phyloP scores from a whole-genome alignment of 2,113 vertebrate species.

The Carassius carassius region DNA sequence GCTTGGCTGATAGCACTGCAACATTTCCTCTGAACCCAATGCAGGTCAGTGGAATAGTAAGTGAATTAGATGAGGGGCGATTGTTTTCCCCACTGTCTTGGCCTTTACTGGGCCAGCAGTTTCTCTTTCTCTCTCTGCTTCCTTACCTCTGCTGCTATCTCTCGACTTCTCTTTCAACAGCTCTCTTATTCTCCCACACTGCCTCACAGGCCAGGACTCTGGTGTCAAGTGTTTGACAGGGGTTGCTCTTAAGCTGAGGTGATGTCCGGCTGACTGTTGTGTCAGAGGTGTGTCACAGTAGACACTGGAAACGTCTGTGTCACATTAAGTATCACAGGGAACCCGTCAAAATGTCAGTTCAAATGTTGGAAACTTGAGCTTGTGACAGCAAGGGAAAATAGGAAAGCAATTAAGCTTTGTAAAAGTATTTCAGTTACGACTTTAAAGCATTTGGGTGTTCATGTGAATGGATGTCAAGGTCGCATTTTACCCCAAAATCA shows the following conservation, averaged over 20 bases:
- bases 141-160: constrained; percentile 4
- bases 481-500: neutral
- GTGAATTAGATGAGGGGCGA: constrained; percentile 53
- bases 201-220: constrained; percentile 31
- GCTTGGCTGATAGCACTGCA: constrained; percentile 1
- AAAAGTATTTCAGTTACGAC: neutral
- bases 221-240: constrained; percentile 48
- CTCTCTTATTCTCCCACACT: neutral
- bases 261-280: constrained; percentile 33
- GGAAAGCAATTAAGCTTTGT: constrained; percentile 3
- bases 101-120: constrained; percentile 3
- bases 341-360: neutral
- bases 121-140: constrained; percentile 26
- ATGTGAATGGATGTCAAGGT: neutral
- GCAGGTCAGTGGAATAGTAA: constrained; percentile 48
- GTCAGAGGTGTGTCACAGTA: constrained; percentile 37
- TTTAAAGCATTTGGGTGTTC: neutral
- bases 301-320: constrained; percentile 12
- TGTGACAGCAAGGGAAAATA: neutral
- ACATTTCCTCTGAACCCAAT: constrained; percentile 25
- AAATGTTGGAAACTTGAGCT: neutral
- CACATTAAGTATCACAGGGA: neutral
- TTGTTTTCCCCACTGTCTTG: constrained; percentile 21
- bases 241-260: constrained; percentile 31
- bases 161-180: constrained; percentile 6